phyloP scores from a whole-genome alignment of 2,888 invertebrate species.

The Bedellia somnulentella region DNA sequence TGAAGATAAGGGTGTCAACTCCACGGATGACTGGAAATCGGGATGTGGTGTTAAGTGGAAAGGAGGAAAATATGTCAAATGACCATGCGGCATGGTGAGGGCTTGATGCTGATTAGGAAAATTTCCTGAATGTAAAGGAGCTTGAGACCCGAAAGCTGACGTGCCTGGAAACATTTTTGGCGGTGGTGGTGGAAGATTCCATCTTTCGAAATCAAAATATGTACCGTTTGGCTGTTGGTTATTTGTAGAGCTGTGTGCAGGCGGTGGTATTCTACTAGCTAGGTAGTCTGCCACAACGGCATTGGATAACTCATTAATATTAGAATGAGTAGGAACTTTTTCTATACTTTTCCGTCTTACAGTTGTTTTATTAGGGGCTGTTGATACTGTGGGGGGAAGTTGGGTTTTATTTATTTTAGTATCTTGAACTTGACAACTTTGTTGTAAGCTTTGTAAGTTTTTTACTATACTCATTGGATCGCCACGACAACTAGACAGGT shows the following conservation, averaged over 20 bases:
- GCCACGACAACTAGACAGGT: conserved; percentile 72
- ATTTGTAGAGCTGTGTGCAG: conserved; percentile 68
- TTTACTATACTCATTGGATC: conserved; percentile 79
- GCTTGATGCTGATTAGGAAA: conserved; percentile 66
- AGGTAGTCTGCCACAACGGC: conserved; percentile 60
- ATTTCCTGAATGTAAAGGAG: conserved; percentile 56
- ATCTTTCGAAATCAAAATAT: conserved; percentile 80
- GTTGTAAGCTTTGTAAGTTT: conserved; percentile 66
- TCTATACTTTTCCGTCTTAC: conserved; percentile 66
- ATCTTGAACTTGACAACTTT: conserved; percentile 62
- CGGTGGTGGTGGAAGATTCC: conserved; percentile 73
- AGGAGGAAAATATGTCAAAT: conserved; percentile 76
- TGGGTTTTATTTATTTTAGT: conserved; percentile 49
- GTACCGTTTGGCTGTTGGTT: conserved; percentile 66
- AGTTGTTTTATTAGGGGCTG: conserved; percentile 22
- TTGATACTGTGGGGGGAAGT: conserved; percentile 18
- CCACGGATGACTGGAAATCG: conserved; percentile 67
- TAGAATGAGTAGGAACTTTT: conserved; percentile 34
- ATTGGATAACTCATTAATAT: conserved; percentile 56
- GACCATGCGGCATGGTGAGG: conserved; percentile 69
- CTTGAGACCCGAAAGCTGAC: conserved; percentile 62
- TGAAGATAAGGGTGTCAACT: conserved; percentile 63
- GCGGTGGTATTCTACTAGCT: conserved; percentile 68
- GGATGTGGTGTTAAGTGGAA: conserved; percentile 73
- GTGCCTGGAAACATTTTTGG: conserved; percentile 69